Percentiles rank a stretch among this genome's conserved stretches.
Conservation (phyloP, 1,140 invertebrate species). For the Oscheius sp. region DNA sequence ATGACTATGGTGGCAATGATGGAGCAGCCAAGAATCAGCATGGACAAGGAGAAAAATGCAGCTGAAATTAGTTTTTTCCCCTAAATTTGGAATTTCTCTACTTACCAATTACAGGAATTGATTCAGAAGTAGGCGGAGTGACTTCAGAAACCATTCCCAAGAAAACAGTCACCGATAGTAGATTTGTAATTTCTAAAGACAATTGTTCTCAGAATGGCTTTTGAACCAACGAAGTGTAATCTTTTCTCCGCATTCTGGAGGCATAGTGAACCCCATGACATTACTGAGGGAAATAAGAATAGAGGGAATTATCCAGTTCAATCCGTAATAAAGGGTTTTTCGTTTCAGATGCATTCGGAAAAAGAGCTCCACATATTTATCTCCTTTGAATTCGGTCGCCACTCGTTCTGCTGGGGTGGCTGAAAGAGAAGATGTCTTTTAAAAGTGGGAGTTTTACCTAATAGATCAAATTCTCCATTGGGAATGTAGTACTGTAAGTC, state of each 20-base stretch:
- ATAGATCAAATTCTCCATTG: constrained; percentile 64
- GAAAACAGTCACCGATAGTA: constrained; percentile 88
- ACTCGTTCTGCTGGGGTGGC: constrained; percentile 30
- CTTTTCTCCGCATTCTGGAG: constrained; percentile 85
- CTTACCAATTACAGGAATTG: constrained; percentile 72
- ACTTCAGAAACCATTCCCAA: constrained; percentile 86
- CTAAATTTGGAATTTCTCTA: constrained; percentile 53
- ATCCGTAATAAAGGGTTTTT: constrained; percentile 83
- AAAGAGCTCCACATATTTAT: constrained; percentile 51
- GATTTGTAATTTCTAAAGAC: constrained; percentile 72
- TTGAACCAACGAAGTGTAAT: constrained; percentile 66
- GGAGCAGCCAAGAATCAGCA: constrained; percentile 55
- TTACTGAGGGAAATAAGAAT: constrained; percentile 81
- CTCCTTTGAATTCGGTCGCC: constrained; percentile 39
- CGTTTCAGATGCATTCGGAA: constrained; percentile 68
- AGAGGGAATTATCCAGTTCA: constrained; percentile 84
- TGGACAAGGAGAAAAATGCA: constrained; percentile 58
- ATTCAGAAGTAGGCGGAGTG: constrained; percentile 83
- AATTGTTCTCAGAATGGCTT: neutral
- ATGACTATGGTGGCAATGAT: constrained; percentile 54
- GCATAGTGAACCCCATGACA: constrained; percentile 84
- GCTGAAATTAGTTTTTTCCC: constrained; percentile 66
- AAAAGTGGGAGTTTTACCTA: constrained; percentile 39
- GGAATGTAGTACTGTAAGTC: constrained; percentile 64
- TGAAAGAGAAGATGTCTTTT: neutral